Evolutionary conservation across 2,888 invertebrate species (phyloP), one percentile per base, ranked within the genome.

Genomic region (Erebia palarica): DNA sequence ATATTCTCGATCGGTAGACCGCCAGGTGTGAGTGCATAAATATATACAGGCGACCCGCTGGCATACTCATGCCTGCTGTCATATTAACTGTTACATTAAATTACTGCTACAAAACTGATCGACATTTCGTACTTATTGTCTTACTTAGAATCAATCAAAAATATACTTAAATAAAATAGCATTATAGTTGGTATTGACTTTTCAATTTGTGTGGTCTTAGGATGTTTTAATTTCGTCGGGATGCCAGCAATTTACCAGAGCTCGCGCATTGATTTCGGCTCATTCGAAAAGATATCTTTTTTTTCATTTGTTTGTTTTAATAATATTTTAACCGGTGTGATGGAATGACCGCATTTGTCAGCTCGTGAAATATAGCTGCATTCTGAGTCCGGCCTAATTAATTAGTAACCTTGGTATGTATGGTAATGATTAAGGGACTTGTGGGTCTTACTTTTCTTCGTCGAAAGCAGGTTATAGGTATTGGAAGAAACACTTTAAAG

Each of bases 1-100:
- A 90, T 84, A 87, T 84, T 80, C 80, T 79, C 78, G 82, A 81
- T 79, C 79, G 75, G 78, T 78, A 87, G 91, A 93, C 93, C 93
- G 92, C 93, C 92, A 92, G 90, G 93, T 92, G 93, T 89, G 92
- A 92, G 86, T 89, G 88, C 92, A 92, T 93, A 92, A 92, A 92
- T 92, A 91, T 91, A 86, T 86, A 84, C 85, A 82, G 91, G 82
- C 91, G 86, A 91, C 92, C 92, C 92, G 92, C 92, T 92, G 92
- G 91, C 89, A 86, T 81, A 86, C 90, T 90, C 92, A 90, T 87
- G 91, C 89, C 86, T 81, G 91, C 93, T 93, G 93, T 93, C 93
- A 92, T 92, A 93, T 92, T 92, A 93, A 92, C 92, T 93, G 92
- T 92, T 91, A 92, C 92, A 91, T 93, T 93, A 93, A 93, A 93